A percentile compares a stretch with the other conserved stretches of the same genome.
Evolutionary conservation across 2,797 vertebrate genomes (phyloP).

Genomic region (Enteromius argenteus): DNA sequence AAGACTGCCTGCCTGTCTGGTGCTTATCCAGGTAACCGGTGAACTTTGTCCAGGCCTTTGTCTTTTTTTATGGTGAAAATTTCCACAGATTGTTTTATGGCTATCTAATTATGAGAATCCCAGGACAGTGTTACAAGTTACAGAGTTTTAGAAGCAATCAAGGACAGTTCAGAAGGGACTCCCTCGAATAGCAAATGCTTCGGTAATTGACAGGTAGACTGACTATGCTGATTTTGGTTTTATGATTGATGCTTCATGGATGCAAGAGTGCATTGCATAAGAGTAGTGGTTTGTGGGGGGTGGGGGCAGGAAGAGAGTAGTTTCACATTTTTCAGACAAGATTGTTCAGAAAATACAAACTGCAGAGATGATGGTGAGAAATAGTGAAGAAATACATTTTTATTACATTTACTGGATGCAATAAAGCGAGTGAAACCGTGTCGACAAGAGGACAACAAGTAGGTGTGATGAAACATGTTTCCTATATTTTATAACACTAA

Average conservation of each 20-base stretch:
- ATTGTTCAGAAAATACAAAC: background rate
- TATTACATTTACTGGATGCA: background rate
- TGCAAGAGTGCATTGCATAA: background rate
- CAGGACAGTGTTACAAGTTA: background rate
- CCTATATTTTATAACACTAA: background rate
- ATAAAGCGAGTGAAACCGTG: background rate
- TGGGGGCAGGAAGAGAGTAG: background rate
- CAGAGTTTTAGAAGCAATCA: conserved; percentile 4
- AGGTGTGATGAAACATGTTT: conserved; percentile 19
- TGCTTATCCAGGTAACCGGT: conserved; percentile 35
- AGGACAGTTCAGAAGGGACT: conserved; percentile 13
- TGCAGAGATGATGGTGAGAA: background rate
- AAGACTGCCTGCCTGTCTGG: background rate
- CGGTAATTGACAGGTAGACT: background rate
- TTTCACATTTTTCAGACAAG: background rate
- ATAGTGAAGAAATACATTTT: background rate
- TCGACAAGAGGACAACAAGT: background rate
- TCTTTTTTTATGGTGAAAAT: conserved; percentile 39
- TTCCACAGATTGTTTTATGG: background rate
- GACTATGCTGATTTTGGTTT: background rate
- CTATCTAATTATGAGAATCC: conserved; percentile 17
- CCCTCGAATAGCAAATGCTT: background rate
- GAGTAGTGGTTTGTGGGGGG: background rate
- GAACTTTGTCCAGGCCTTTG: conserved; percentile 50
- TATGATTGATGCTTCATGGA: background rate